Base-by-base conservation (phyloP, 2,888 invertebrate species). In the Drosophila greeni region DNA sequence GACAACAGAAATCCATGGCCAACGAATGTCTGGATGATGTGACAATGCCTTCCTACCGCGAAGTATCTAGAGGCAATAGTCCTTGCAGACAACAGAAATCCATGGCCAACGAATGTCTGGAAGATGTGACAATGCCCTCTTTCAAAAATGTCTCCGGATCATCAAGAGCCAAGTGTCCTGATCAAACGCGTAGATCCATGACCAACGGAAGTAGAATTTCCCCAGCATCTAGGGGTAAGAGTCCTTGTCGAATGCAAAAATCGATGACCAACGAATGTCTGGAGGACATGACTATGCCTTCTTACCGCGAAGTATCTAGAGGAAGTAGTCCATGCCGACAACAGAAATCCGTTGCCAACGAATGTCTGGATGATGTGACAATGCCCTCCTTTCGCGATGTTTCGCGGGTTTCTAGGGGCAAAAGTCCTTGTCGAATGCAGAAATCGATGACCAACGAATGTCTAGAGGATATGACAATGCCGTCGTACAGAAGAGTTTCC, bases 261-360 rank as follows among this genome's bases (percentile, higher is more conserved):
- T 33, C 33, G 2, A 16, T 36, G 36, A 4, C 36, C 3, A 36
- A 36, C 16, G 36, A 36, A 18, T 61, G 55, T 16, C 36, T 66
- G 0, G 49, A 49, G 1, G 48, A 72, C 2, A 57, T 55, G 23
- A 43, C 56, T 7, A 60, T 59, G 40, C 51, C 65, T 3, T 66
- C 65, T 2, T 55, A 34, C 14, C 1, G 33, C 5, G 65, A 1
- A 5, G 42, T 0, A 48, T 6, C 14, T 7, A 20, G 20, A 20
- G 20, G 12, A 3, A 39, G 6, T 3, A 39, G 14, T 20, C 6
- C 14, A 6, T 11, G 24, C 9, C 51, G 16, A 5, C 51, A 36
- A 5, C 51, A 36, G 7, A n/a, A 24, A 2, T 18, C 16, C 0
- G 12, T 4, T 8, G 20, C 33, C 9, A 16, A 14, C n/a, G 24